Evolutionary conservation across 2,797 vertebrate genomes (phyloP).

Genomic region (Oreochromis mossambicus): DNA sequence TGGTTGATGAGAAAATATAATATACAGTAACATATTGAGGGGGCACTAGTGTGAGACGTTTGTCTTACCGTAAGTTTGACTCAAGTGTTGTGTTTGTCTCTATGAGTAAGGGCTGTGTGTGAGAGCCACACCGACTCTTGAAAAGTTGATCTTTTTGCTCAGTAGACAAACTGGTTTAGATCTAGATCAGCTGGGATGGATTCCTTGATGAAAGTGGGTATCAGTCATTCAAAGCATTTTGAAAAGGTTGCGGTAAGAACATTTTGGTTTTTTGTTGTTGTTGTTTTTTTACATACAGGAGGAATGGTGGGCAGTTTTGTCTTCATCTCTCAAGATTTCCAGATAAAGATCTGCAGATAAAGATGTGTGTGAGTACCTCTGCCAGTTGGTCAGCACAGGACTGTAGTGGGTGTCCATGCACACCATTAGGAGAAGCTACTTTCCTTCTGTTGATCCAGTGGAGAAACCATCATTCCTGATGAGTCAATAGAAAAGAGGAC

Average conservation of each 20-base stretch:
- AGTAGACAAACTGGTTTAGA: neutral
- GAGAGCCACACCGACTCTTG: neutral
- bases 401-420: neutral
- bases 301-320: neutral
- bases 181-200: neutral
- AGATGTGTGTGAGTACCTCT: neutral
- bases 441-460: neutral
- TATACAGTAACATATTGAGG: neutral
- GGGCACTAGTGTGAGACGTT: neutral
- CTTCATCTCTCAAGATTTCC: neutral
- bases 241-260: neutral
- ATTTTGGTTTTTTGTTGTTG: rapidly evolving
- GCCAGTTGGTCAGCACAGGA: neutral
- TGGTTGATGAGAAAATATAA: neutral
- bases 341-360: neutral
- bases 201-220: neutral
- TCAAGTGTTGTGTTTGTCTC: neutral
- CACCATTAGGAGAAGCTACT: neutral
- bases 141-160: neutral
- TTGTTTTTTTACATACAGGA: neutral
- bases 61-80: neutral
- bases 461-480: neutral
- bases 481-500: neutral
- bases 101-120: neutral
- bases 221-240: neutral